Evolutionary conservation across 2,888 invertebrate species (phyloP).

Genomic region (Epistrophe grossulariae): DNA sequence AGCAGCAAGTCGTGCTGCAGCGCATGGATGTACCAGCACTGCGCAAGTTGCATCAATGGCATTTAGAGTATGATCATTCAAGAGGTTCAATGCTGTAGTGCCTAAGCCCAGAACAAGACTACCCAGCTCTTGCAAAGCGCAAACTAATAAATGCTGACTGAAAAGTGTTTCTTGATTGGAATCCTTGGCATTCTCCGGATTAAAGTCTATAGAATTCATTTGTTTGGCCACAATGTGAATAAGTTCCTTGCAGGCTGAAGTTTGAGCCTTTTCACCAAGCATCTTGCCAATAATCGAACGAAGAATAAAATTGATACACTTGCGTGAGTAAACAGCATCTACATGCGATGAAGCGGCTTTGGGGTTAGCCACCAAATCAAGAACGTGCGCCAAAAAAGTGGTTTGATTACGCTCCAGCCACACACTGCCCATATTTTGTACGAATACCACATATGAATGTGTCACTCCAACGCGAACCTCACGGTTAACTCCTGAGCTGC

Average conservation of each 20-base stretch:
- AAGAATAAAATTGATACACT: slow-evolving; percentile 98
- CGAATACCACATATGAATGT: slow-evolving; percentile 98
- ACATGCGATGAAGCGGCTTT: slow-evolving; percentile 98
- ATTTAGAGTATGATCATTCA: slow-evolving; percentile 93
- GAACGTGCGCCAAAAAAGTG: slow-evolving; percentile 93
- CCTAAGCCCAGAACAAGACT: slow-evolving; percentile 95
- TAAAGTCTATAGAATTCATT: slow-evolving; percentile 97
- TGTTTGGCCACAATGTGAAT: slow-evolving; percentile 95
- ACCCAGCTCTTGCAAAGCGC: slow-evolving; percentile 96
- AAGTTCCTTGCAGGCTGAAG: slow-evolving; percentile 97
- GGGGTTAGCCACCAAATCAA: slow-evolving; percentile 97
- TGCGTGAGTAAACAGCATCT: slow-evolving; percentile 98
- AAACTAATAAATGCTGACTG: slow-evolving; percentile 95
- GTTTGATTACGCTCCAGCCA: slow-evolving; percentile 98
- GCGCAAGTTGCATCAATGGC: slow-evolving; percentile 87
- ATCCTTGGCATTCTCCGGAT: slow-evolving; percentile 96
- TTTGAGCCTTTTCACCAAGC: slow-evolving; percentile 98
- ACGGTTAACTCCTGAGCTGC: slow-evolving; percentile 95
- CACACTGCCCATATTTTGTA: slow-evolving; percentile 95
- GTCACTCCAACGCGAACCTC: slow-evolving; percentile 99
- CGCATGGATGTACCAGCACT: slow-evolving; percentile 96
- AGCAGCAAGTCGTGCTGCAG: slow-evolving; percentile 95
- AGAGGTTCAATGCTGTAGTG: slow-evolving; percentile 96
- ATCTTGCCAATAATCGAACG: slow-evolving; percentile 96
- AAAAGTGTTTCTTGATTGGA: slow-evolving; percentile 95